phyloP scores from a whole-genome alignment of 1,140 invertebrate genomes.

The Brachionus koreanus region DNA sequence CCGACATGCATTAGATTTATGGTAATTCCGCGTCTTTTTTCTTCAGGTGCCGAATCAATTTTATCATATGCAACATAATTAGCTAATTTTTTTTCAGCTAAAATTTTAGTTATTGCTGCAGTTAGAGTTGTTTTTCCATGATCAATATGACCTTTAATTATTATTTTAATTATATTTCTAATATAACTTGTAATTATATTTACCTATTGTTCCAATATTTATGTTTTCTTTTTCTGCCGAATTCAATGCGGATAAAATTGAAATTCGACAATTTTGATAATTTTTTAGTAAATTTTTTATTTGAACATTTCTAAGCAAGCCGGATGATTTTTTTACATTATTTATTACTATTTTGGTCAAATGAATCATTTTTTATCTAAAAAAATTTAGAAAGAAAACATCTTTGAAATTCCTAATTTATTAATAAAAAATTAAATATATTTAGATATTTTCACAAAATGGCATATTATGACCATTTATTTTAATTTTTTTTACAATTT shows the following conservation, averaged over 20 bases:
- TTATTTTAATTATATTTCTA: background rate
- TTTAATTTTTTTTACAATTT: background rate
- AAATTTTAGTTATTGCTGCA: constrained; percentile 77
- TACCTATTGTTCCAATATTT: constrained; percentile 42
- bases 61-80: constrained; percentile 78
- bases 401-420: background rate
- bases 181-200: background rate
- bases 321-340: background rate
- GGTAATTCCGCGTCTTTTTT: constrained; percentile 88
- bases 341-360: background rate
- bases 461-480: background rate
- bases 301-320: background rate
- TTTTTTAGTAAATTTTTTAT: background rate
- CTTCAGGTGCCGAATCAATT: constrained; percentile 90
- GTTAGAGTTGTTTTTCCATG: constrained; percentile 96
- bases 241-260: background rate
- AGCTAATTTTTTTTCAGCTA: constrained; percentile 59
- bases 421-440: background rate
- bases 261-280: background rate
- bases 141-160: constrained; percentile 78
- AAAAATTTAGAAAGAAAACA: background rate
- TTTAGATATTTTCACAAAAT: background rate
- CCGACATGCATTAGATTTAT: constrained; percentile 93
- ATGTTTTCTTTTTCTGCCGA: constrained; percentile 24
- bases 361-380: background rate